A percentile compares a stretch with the other conserved stretches of the same genome.
These are phyloP conservation scores for Calosoma granatense DNA, from an alignment of 1,140 invertebrate genomes.

Conservation along the genomic window DNA sequence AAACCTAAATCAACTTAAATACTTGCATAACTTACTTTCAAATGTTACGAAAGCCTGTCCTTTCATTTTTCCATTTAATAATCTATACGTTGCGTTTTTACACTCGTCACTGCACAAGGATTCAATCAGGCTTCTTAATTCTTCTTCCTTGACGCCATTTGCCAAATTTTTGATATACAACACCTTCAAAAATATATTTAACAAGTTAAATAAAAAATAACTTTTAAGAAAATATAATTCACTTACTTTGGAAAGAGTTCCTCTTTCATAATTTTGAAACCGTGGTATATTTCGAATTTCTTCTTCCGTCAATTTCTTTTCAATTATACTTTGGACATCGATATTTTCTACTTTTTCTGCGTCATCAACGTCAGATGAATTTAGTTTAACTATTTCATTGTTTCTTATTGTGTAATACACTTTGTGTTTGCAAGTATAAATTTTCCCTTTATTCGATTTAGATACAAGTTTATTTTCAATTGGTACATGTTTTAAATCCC, in stretches of 20 bases:
- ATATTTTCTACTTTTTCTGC: slow-evolving; percentile 18
- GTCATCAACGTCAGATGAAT: slow-evolving; percentile 11
- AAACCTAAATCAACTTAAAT: slow-evolving; percentile 15
- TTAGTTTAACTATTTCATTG: slow-evolving; percentile 30
- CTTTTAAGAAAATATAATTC: slow-evolving; percentile 11
- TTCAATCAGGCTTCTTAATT: slow-evolving; percentile 37
- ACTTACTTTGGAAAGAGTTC: slow-evolving; percentile 35
- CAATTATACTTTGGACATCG: slow-evolving; percentile 17
- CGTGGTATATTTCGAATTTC: slow-evolving; percentile 39
- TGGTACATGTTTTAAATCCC: slow-evolving; percentile 18
- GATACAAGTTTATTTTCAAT: too few relatives aligned
- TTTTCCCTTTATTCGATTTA: too few relatives aligned
- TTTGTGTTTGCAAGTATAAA: slow-evolving; percentile 26
- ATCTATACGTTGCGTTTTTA: slow-evolving; percentile 28
- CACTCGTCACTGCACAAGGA: slow-evolving; percentile 28
- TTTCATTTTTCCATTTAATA: slow-evolving; percentile 43
- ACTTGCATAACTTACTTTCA: too few relatives aligned
- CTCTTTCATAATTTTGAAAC: slow-evolving; percentile 40
- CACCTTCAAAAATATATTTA: slow-evolving; percentile 22
- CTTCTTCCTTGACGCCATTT: slow-evolving; percentile 30
- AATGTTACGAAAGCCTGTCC: slow-evolving; percentile 48
- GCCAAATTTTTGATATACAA: slow-evolving; percentile 46
- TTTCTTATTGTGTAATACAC: slow-evolving; percentile 33
- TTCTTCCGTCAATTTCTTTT: slow-evolving; percentile 30
- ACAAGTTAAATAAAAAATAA: slow-evolving; percentile 9